These are phyloP conservation scores for Vombatus ursinus DNA, from an alignment of 2,113 vertebrate species.

Conservation along the genomic window DNA sequence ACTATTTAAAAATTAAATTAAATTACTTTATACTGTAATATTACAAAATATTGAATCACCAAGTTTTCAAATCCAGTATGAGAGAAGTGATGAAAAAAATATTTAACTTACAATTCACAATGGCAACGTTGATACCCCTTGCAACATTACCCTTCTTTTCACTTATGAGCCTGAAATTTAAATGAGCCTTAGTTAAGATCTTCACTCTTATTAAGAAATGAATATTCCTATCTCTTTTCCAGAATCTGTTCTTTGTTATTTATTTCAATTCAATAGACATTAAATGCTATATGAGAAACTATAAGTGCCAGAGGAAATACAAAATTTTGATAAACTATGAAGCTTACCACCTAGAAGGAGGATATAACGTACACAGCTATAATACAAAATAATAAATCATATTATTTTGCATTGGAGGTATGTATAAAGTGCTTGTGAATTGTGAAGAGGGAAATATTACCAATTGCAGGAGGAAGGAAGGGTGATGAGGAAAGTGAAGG, in stretches of 20 bases:
- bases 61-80: not conserved
- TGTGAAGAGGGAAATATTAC: not conserved
- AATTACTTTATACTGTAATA: no score
- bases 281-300: not conserved
- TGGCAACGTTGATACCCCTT: conserved; percentile 85
- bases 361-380: not conserved
- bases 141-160: conserved; percentile 60
- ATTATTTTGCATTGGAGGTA: not conserved
- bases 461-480: no score
- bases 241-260: not conserved
- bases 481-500: not conserved
- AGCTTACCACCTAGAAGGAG: not conserved
- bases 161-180: conserved; percentile 81
- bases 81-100: not conserved
- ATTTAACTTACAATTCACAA: conserved; percentile 83
- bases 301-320: not conserved
- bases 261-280: not conserved
- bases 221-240: fast-evolving
- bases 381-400: not conserved
- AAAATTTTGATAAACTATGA: not conserved
- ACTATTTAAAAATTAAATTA: not conserved
- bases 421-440: not conserved
- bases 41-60: not conserved
- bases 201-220: not conserved
- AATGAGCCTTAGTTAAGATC: not conserved